Base-by-base conservation (phyloP, 2,113 vertebrate genomes). In the Halcyon senegalensis region DNA sequence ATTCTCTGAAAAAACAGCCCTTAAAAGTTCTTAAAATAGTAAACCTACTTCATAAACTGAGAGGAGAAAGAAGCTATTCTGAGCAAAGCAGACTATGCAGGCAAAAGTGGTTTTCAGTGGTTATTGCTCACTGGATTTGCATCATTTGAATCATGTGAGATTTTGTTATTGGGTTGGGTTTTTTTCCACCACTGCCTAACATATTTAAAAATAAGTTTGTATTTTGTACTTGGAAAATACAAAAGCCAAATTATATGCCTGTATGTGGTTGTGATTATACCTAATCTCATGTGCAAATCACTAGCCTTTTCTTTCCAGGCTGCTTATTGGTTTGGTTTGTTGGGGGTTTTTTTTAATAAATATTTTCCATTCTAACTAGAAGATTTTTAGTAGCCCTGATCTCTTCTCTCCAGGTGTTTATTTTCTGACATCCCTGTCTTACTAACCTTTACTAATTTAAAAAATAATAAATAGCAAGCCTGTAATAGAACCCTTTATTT, bases 41-140 rank as follows among this genome's bases (percentile, higher is more conserved):
- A 89, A 92, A 30, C 0, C 0, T 3, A 5, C 16, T 64, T 55
- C 9, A 23, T 44, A 84, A 59, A 1, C 9, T 48, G 33, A 37
- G 19, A 44, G 25, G 18, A 74, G 30, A 59, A 27, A 81, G 5
- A 68, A 80, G 6, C 16, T 58, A n/a, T 59, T 92, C 28, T 4
- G 8, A 60, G 12, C 7, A 73, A 90, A 80, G 12, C 20, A 85
- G 53, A 72, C 68, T 4, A 13, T 1, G 0, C 3, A 59, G 35
- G 24, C 21, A 31, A 35, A 67, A 68, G 16, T 33, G 9, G 28
- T 21, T 81, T 74, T 68, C 5, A 20, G 11, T 39, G 7, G 23
- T n/a, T 63, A 16, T 28, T 80, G 5, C 25, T 73, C 11, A 27
- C 27, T 46, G 5, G 9, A 73, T 64, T 85, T 72, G 13, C 30